Evolutionary conservation across 2,888 invertebrate genomes (phyloP).

Genomic region (Cyclophora albipunctata): DNA sequence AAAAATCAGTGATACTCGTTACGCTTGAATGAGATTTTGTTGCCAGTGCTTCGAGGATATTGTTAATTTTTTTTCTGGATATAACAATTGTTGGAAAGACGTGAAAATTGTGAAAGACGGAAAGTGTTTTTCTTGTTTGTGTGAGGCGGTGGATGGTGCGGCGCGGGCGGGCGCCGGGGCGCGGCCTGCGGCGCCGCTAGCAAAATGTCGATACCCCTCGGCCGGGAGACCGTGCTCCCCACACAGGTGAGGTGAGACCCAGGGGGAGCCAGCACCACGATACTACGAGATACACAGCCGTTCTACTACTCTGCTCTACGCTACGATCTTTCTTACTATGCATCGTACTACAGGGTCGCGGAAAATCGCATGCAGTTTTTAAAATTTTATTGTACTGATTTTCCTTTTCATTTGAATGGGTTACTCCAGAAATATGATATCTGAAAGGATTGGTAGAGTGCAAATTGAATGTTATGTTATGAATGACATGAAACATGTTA

Average conservation of each 20-base stretch:
- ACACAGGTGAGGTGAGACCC: slow-evolving; percentile 55
- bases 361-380: too few relatives aligned
- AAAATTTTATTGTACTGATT: too few relatives aligned
- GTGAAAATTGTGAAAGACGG: slow-evolving; percentile 43
- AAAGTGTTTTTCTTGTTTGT: slow-evolving; percentile 67
- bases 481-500: too few relatives aligned
- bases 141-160: slow-evolving; percentile 64
- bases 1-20: slow-evolving; percentile 9
- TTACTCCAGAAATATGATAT: too few relatives aligned
- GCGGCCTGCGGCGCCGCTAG: slow-evolving; percentile 73
- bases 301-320: too few relatives aligned
- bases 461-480: too few relatives aligned
- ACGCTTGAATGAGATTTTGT: slow-evolving; percentile 30
- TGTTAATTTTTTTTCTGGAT: not conserved
- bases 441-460: too few relatives aligned
- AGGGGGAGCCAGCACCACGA: slow-evolving; percentile 1
- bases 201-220: slow-evolving; percentile 74
- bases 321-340: too few relatives aligned
- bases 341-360: too few relatives aligned
- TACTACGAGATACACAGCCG: too few relatives aligned
- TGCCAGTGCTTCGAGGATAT: slow-evolving; percentile 33
- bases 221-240: slow-evolving; percentile 69
- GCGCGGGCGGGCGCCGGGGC: slow-evolving; percentile 69
- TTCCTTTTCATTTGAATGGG: too few relatives aligned
- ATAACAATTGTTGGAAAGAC: slow-evolving; percentile 14